Percentiles rank a stretch among this genome's conserved stretches.
Conservation (phyloP, 2,113 vertebrate genomes). For the Lasiurus borealis region DNA sequence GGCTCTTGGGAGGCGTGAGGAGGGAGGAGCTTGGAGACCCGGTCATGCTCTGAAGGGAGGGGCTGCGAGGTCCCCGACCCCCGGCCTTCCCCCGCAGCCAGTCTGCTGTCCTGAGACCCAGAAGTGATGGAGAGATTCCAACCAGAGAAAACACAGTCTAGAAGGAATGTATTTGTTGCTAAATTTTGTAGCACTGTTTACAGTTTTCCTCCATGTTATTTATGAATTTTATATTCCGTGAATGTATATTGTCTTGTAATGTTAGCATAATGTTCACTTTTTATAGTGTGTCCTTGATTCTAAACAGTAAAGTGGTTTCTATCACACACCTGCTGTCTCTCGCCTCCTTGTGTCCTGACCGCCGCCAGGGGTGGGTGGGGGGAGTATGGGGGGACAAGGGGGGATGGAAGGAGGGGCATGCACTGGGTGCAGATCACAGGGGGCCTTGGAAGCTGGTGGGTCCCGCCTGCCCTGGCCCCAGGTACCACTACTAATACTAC, state of each 20-base stretch:
- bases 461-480: not conserved
- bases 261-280: conserved; percentile 92
- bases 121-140: conserved; percentile 83
- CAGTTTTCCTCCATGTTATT: conserved; percentile 92
- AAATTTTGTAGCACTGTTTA: conserved; percentile 91
- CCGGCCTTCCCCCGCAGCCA: conserved; percentile 74
- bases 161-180: conserved; percentile 91
- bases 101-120: conserved; percentile 84
- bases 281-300: conserved; percentile 92
- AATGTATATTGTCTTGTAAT: conserved; percentile 93
- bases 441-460: conserved; percentile 13
- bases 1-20: not conserved
- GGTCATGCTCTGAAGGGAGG: not conserved
- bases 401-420: not conserved
- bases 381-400: too few relatives aligned
- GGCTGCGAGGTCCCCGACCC: not conserved
- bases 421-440: not conserved
- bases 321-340: conserved; percentile 86
- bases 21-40: not conserved
- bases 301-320: conserved; percentile 93
- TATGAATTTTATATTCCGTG: conserved; percentile 93
- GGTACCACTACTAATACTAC: too few relatives aligned
- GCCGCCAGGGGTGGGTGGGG: too few relatives aligned
- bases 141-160: conserved; percentile 84
- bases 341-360: conserved; percentile 71